Evolutionary conservation across 2,797 vertebrate genomes (phyloP), one percentile per base, ranked within the genome.

Genomic region (Danio tinwini): DNA sequence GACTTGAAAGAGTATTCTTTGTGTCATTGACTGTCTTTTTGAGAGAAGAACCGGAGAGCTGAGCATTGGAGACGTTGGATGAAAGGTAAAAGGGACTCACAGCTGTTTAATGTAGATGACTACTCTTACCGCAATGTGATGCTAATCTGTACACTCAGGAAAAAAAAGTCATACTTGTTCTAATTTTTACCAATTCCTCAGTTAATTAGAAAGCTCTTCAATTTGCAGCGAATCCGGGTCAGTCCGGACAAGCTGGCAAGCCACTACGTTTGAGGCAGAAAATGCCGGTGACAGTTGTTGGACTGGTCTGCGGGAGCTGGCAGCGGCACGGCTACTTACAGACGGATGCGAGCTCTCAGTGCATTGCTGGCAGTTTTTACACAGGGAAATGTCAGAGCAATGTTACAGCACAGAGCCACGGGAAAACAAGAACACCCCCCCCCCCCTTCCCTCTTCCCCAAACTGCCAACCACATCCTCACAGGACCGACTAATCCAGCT

Each of bases 141-240:
- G 89, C 94, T 93, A 90, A 93, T 90, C 92, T 87, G 91, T 87
- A 81, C 86, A 93, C 93, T 93, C 69, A 84, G 76, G 61, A 91
- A 87, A 88, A 67, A 76, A 90, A 90, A 88, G 88, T 91, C 90
- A 86, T 87, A 88, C 29, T 85, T 69, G 65, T 89, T 94, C 91
- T 93, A 89, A 92, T 93, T 93, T 93, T 47, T 37, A 91, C 90
- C 90, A 86, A 91, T 92, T 82, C 88, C 91, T 92, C 88, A 81
- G 86, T 91, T 94, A 94, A 95, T 95, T 93, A 94, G 92, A 92
- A 94, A 93, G 91, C 89, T 87, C 92, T 93, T 86, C 83, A 90
- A 92, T 90, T 91, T 91, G 87, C 91, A 87, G 88, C 86, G 89
- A 92, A 92, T 87, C 90, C 85, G 59, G 90, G 91, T 93, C 74